Evolutionary conservation across 2,797 vertebrate genomes (phyloP).

Genomic region (Sphenopsis melanotis): DNA sequence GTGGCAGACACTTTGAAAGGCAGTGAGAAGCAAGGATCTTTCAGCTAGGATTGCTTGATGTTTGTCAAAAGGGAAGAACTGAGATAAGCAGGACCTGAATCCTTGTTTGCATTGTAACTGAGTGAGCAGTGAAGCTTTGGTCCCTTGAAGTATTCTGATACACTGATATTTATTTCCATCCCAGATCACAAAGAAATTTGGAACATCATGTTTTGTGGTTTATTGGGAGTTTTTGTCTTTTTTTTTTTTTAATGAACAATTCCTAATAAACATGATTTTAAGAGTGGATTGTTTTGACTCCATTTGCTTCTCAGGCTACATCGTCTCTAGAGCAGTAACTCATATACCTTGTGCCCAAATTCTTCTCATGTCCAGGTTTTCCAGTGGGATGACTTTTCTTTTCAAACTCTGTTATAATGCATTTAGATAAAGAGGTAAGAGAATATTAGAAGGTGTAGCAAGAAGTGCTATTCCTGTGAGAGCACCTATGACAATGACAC

Average conservation of each 20-base stretch:
- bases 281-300: not conserved
- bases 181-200: not conserved
- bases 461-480: not conserved
- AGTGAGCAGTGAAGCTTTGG: not conserved
- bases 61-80: not conserved
- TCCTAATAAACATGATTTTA: not conserved
- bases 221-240: not conserved
- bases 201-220: not conserved
- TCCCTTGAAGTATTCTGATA: not conserved
- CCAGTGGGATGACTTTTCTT: not conserved
- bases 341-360: not conserved
- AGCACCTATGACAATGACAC: not conserved
- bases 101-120: not conserved
- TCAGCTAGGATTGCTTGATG: not conserved
- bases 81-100: conserved; percentile 3
- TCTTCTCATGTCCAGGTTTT: not conserved
- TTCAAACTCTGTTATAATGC: fast-evolving
- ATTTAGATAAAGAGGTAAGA: not conserved
- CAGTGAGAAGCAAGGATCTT: not conserved
- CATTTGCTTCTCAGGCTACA: not conserved
- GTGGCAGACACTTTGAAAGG: not conserved
- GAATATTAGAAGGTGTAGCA: not conserved
- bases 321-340: not conserved
- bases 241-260: not conserved
- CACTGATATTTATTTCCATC: not conserved